Evolutionary conservation across 2,797 vertebrate species (phyloP).

Genomic region (Betta splendens): DNA sequence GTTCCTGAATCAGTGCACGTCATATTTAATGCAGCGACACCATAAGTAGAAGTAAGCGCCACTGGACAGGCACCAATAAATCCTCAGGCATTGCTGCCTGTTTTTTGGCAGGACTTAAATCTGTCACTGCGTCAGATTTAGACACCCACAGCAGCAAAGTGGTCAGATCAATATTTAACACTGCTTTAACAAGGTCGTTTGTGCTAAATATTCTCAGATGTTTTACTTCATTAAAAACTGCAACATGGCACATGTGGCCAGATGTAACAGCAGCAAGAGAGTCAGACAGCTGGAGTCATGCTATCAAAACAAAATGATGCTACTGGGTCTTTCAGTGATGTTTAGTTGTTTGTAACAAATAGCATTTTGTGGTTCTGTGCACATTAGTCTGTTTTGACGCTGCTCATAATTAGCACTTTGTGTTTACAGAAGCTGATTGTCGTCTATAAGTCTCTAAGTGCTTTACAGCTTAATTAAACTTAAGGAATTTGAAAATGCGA

Average conservation of each 20-base stretch:
- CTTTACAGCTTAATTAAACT: constrained; percentile 10
- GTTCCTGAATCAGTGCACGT: constrained; percentile 59
- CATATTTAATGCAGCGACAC: constrained; percentile 68
- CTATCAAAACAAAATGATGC: constrained; percentile 3
- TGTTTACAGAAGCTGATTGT: constrained; percentile 7
- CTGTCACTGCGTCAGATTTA: constrained; percentile 42
- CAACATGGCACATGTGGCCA: background rate
- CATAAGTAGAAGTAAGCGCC: constrained; percentile 56
- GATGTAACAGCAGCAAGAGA: background rate
- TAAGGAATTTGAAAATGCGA: constrained; percentile 2
- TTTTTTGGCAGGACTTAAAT: constrained; percentile 47
- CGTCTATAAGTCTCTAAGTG: constrained; percentile 20
- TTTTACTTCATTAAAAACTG: background rate
- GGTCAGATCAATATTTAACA: constrained; percentile 43
- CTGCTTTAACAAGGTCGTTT: background rate
- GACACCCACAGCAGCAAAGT: constrained; percentile 19
- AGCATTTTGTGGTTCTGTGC: background rate
- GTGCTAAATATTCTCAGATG: constrained; percentile 17
- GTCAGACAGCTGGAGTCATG: background rate
- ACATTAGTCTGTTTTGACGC: constrained; percentile 30
- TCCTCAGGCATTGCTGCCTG: constrained; percentile 20
- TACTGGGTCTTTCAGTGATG: background rate
- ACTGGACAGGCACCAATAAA: constrained; percentile 54
- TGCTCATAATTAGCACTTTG: constrained; percentile 18
- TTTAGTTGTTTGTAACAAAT: constrained; percentile 11